Evolutionary conservation across 1,140 invertebrate genomes (phyloP).

Genomic region (Aphelenchoides avenae): DNA sequence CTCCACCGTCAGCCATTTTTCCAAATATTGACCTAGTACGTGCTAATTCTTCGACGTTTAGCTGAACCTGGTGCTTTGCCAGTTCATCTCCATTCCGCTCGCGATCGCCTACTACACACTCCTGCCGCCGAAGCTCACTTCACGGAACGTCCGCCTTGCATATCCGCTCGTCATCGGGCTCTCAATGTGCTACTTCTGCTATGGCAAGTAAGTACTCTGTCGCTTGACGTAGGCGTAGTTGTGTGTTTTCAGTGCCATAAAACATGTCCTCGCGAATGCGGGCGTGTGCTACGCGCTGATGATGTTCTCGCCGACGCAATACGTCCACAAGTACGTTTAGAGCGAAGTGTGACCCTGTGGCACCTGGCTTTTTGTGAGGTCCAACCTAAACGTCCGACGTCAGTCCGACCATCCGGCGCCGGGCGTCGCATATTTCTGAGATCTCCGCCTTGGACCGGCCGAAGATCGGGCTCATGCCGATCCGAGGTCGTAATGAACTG

Average conservation of each 20-base stretch:
- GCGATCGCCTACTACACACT: constrained; percentile 72
- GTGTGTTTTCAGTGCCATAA: constrained; percentile 36
- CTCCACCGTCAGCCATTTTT: too few species aligned
- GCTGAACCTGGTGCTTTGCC: constrained; percentile 78
- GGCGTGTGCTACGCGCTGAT: constrained; percentile 26
- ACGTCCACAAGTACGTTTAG: constrained; percentile 63
- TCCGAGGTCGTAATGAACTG: too few species aligned
- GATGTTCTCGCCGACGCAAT: constrained; percentile 16
- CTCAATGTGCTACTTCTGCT: constrained; percentile 77
- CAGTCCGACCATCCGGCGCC: too few species aligned
- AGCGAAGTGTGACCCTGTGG: too few species aligned
- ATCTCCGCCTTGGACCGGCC: too few species aligned
- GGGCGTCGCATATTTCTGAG: too few species aligned
- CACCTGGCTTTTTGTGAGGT: too few species aligned
- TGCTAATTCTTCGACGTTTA: too few species aligned
- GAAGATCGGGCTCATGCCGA: too few species aligned
- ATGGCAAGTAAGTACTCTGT: constrained; percentile 75
- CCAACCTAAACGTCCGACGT: too few species aligned
- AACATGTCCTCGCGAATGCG: constrained; percentile 35
- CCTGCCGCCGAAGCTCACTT: constrained; percentile 68
- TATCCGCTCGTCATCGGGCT: constrained; percentile 73
- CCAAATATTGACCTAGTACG: too few species aligned
- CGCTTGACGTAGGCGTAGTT: too few species aligned
- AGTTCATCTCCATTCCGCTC: constrained; percentile 71
- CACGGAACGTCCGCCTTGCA: constrained; percentile 68